These are phyloP conservation scores for Holcopasites calliopsidis DNA, from an alignment of 1,140 invertebrate species.

Conservation along the genomic window DNA sequence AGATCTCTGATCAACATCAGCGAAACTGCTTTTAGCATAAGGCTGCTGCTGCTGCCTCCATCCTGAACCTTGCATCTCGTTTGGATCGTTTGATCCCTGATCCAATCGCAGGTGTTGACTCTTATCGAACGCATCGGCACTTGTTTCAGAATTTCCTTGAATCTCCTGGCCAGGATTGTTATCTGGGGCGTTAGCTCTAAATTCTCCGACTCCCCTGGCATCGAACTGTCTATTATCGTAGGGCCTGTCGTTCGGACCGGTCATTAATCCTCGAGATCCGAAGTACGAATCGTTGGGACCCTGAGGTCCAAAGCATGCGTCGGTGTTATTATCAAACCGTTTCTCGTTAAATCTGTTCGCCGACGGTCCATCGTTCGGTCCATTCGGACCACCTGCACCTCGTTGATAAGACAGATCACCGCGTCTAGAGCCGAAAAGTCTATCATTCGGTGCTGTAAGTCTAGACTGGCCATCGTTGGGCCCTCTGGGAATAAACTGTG, in stretches of 20 bases:
- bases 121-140: neutral
- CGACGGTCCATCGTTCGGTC: neutral
- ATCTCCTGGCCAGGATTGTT: neutral
- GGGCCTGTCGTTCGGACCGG: conserved; percentile 4
- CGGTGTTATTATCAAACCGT: conserved; percentile 19
- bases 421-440: conserved; percentile 29
- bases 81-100: conserved; percentile 5
- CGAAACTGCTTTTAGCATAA: conserved; percentile 22
- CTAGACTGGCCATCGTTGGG: conserved; percentile 32
- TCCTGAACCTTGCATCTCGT: neutral
- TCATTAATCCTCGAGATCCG: neutral
- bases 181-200: neutral
- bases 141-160: neutral
- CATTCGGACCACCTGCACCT: conserved; percentile 13
- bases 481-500: conserved; percentile 22
- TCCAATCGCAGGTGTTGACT: too few relatives aligned
- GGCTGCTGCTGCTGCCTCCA: conserved; percentile 1
- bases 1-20: conserved; percentile 3
- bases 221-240: neutral
- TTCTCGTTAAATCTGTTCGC: conserved; percentile 30
- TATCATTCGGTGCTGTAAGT: conserved; percentile 37
- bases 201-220: conserved; percentile 7
- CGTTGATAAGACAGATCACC: conserved; percentile 37
- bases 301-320: conserved; percentile 10
- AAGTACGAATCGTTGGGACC: conserved; percentile 13